Percentiles rank a stretch among this genome's conserved stretches.
Conservation (phyloP, 2,113 vertebrate genomes). For the Lepidothrix coronata region DNA sequence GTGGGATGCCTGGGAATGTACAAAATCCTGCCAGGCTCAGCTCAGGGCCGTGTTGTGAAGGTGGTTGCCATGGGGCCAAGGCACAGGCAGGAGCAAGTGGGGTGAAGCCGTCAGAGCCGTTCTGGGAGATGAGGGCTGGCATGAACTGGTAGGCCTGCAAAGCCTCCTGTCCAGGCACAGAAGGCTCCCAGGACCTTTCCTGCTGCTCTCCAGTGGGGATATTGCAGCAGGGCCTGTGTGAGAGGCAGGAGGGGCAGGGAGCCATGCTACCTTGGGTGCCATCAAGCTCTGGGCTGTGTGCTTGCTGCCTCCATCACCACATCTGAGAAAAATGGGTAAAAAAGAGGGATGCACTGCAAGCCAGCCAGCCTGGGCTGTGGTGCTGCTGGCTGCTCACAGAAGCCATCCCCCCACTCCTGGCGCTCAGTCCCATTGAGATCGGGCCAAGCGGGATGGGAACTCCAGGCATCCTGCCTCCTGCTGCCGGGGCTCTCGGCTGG, state of each 20-base stretch:
- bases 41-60: background rate
- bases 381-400: background rate
- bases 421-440: conserved; percentile 2
- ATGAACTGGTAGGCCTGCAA: background rate
- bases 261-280: background rate
- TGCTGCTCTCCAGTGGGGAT: background rate
- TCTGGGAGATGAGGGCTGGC: background rate
- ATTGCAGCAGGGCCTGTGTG: background rate
- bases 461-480: conserved; percentile 65
- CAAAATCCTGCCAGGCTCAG: background rate
- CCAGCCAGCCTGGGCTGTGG: background rate
- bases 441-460: conserved; percentile 64
- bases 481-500: background rate
- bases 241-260: background rate
- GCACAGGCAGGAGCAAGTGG: background rate
- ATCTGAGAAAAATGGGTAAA: background rate
- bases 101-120: background rate
- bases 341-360: background rate
- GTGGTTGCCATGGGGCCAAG: background rate
- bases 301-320: background rate
- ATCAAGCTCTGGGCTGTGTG: background rate
- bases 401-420: conserved; percentile 7
- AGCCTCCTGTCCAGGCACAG: background rate
- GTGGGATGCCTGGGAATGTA: background rate
- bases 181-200: background rate